Conservation (phyloP, 2,888 invertebrate species). For the Gryllus longicercus region DNA sequence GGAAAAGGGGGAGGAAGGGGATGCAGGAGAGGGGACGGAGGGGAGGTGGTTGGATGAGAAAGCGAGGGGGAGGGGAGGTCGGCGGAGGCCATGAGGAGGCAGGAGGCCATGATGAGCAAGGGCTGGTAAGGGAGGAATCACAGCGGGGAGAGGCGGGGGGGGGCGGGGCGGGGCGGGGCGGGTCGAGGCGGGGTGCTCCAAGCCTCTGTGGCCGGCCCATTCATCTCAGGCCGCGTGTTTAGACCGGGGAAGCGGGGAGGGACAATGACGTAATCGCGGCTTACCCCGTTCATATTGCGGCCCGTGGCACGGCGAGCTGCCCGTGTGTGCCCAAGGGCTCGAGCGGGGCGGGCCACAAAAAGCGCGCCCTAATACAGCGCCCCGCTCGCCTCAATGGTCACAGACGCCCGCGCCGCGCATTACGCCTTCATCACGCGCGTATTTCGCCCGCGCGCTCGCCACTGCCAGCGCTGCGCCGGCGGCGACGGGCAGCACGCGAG, state of each 20-base stretch:
- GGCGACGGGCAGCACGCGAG: no score
- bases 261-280: conserved; percentile 7
- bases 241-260: not conserved
- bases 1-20: no score
- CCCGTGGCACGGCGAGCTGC: not conserved
- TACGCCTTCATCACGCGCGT: not conserved
- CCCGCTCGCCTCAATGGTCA: not conserved
- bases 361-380: not conserved
- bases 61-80: no score
- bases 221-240: not conserved
- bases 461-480: not conserved
- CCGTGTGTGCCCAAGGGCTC: not conserved
- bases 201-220: not conserved
- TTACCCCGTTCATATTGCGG: conserved; percentile 3
- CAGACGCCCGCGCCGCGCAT: not conserved
- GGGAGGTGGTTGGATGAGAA: no score
- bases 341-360: not conserved
- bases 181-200: not conserved
- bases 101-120: no score
- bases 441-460: not conserved
- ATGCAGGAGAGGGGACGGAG: no score
- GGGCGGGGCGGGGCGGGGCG: not conserved
- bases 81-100: no score
- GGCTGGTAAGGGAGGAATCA: accelerated
- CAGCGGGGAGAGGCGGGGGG: no score